Base-by-base conservation (phyloP, 2,888 invertebrate genomes). In the Drosophila longiperda region DNA sequence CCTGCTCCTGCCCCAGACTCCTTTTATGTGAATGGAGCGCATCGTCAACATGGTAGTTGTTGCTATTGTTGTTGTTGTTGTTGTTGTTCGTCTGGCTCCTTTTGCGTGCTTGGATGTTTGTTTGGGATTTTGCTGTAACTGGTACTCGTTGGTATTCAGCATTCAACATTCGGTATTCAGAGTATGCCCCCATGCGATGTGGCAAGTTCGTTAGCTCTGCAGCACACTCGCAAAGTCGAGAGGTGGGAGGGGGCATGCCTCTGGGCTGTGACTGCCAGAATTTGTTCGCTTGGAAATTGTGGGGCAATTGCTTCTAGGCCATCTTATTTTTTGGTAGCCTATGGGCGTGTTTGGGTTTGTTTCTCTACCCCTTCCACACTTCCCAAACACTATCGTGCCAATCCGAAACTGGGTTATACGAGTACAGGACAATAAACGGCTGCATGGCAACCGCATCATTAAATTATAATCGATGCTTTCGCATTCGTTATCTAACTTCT, bases 141-240 rank as follows among this genome's bases (percentile, higher is more conserved):
- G 87, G 87, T 76, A 87, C 87, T 83, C 82, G 90, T 73, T 90
- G 90, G 87, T 83, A 87, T 87, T 88, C 89, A 55, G 49, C 34
- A 34, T 57, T 40, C 34, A 67, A 49, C 33, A 54, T 53, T 40
- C 38, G 33, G 49, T 59, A 59, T 49, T 59, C 59, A 59, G 86
- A 75, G 64, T 83, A 83, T 82, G 88, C 73, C 69, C 55, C 71
- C 76, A 63, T 65, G 62, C 60, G 45, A 66, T 66, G 80, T 85
- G 83, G 75, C 82, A 87, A 85, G 89, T 85, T 85, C 84, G 85
- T 89, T 87, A 82, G 85, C 87, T 85, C 84, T 72, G 66, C 73
- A 65, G 58, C 42, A 42, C 8, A 38, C 20, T 23, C 23, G 5
- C 23, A 45, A 20, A 32, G 32, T 23, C 32, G 17, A 52, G 15